phyloP scores from a whole-genome alignment of 1,140 invertebrate species.

The Arctopsyche grandis region DNA sequence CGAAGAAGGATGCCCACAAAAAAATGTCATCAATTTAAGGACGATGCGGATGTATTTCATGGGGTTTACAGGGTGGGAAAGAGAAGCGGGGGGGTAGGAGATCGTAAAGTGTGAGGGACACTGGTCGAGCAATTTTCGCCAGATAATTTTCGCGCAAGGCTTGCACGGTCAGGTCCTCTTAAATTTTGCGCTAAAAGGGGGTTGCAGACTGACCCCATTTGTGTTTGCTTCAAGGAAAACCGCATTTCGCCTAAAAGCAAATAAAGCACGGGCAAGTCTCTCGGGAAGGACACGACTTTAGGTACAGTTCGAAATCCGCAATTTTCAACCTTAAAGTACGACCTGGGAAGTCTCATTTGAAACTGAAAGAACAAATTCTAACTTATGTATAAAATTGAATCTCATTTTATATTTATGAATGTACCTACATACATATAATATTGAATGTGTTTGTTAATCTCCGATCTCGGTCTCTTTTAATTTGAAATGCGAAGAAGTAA shows the following conservation, averaged over 20 bases:
- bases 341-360: not conserved
- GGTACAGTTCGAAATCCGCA: not conserved
- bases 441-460: too few relatives aligned
- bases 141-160: constrained; percentile 24
- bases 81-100: too few relatives aligned
- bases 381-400: not conserved
- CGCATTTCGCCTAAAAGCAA: not conserved
- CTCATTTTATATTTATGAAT: not conserved
- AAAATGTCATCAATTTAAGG: constrained; percentile 21
- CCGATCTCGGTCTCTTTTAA: too few relatives aligned
- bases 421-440: not conserved
- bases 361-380: not conserved
- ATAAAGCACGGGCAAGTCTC: not conserved
- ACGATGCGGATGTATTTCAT: constrained; percentile 7
- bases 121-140: constrained; percentile 19
- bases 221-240: not conserved
- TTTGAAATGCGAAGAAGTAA: too few relatives aligned
- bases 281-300: not conserved
- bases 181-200: constrained; percentile 24
- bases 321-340: not conserved
- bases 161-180: constrained; percentile 13
- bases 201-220: not conserved
- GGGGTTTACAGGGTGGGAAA: not conserved
- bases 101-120: constrained; percentile 13
- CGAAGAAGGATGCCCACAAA: constrained; percentile 5